phyloP scores from a whole-genome alignment of 2,888 invertebrate genomes.

The Ypsolopha scabrella region DNA sequence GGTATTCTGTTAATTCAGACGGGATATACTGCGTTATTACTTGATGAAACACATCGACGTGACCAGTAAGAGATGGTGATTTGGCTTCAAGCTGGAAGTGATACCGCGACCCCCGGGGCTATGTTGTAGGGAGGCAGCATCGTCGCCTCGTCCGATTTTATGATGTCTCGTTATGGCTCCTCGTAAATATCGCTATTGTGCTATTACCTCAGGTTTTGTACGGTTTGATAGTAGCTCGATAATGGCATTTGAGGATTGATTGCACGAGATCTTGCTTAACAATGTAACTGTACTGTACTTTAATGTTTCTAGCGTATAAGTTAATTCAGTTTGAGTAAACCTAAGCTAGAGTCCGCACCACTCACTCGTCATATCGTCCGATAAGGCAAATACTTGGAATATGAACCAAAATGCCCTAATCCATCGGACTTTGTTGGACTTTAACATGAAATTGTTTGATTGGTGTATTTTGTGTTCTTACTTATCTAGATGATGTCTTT shows the following conservation, averaged over 20 bases:
- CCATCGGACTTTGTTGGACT: too few relatives aligned
- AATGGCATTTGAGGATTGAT: conserved; percentile 1
- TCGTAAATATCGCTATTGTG: conserved; percentile 11
- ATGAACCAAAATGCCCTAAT: too few relatives aligned
- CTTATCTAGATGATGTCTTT: too few relatives aligned
- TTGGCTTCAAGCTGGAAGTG: background rate
- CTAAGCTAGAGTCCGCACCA: too few relatives aligned
- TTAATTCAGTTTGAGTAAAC: background rate
- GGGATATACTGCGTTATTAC: too few relatives aligned
- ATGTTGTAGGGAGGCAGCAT: conserved; percentile 9
- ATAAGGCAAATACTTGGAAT: too few relatives aligned
- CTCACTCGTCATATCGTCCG: too few relatives aligned
- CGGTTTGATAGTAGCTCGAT: background rate
- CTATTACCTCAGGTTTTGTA: background rate
- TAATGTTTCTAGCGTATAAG: background rate
- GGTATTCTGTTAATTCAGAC: too few relatives aligned
- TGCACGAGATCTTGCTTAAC: conserved; percentile 1
- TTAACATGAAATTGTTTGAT: too few relatives aligned
- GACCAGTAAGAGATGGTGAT: too few relatives aligned
- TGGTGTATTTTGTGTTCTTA: too few relatives aligned
- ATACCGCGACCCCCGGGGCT: background rate
- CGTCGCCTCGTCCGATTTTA: conserved; percentile 13
- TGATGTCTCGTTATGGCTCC: conserved; percentile 11
- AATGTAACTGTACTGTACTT: conserved; percentile 1
- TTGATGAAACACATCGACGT: too few relatives aligned